phyloP scores from a whole-genome alignment of 37 sponge, comb jelly and placozoan species.

The Lycopodina hypogea region DNA sequence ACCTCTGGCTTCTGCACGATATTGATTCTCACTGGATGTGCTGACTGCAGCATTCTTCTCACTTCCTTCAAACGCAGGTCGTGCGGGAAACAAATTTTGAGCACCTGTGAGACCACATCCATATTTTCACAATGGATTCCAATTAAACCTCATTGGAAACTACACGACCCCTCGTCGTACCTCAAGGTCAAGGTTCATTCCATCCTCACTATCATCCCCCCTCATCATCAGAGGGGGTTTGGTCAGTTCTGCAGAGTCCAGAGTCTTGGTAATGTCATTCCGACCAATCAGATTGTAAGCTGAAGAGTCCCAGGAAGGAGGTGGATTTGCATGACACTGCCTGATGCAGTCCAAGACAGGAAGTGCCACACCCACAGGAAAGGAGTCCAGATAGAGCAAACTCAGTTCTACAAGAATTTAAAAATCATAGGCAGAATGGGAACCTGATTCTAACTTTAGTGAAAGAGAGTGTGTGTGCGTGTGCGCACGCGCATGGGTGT shows the following conservation, averaged over 20 bases:
- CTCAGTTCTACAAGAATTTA: slow-evolving; percentile 18
- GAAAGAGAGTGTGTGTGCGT: neutral
- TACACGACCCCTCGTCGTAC: neutral
- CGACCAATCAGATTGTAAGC: slow-evolving; percentile 69
- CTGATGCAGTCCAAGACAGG: slow-evolving; percentile 51
- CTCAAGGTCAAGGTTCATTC: slow-evolving; percentile 57
- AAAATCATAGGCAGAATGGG: neutral
- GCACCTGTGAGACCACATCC: slow-evolving; percentile 24
- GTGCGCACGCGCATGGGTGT: too few species aligned
- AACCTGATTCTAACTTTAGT: too few species aligned
- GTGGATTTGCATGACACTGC: slow-evolving; percentile 55
- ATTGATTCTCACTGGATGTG: slow-evolving; percentile 66
- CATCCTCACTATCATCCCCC: slow-evolving; percentile 24
- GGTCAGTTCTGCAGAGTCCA: neutral
- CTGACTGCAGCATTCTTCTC: slow-evolving; percentile 65
- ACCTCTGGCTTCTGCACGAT: slow-evolving; percentile 82
- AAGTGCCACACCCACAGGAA: slow-evolving; percentile 73
- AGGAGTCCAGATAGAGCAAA: slow-evolving; percentile 33
- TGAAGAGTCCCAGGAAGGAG: slow-evolving; percentile 42
- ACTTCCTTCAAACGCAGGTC: slow-evolving; percentile 80
- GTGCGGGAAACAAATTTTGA: slow-evolving; percentile 48
- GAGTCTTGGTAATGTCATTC: neutral
- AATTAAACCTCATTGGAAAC: neutral
- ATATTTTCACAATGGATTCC: too few species aligned
- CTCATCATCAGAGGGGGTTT: neutral